Percentiles rank a stretch among this genome's conserved stretches.
Conservation (phyloP, 1,140 invertebrate genomes). For the Geopemphigus sp. region DNA sequence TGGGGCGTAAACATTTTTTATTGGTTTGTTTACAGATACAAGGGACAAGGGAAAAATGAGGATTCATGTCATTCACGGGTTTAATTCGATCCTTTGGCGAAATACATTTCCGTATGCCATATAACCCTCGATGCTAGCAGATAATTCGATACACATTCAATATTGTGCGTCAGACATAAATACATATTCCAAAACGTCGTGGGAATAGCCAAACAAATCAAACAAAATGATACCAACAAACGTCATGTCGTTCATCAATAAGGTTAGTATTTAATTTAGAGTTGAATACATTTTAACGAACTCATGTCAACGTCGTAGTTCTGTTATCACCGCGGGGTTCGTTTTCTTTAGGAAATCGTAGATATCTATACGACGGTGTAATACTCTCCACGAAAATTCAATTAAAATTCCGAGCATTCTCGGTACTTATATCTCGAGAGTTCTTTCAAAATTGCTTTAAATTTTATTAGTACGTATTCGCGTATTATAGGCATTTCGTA, state of each 20-base stretch:
- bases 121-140: background rate
- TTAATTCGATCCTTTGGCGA: background rate
- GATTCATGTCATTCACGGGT: background rate
- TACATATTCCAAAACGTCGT: slow-evolving; percentile 12
- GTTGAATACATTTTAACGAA: slow-evolving; percentile 34
- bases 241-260: slow-evolving; percentile 47
- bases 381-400: background rate
- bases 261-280: slow-evolving; percentile 34
- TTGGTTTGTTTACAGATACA: slow-evolving; percentile 20
- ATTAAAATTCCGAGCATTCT: background rate
- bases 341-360: background rate
- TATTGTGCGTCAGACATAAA: background rate
- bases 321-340: background rate
- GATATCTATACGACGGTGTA: background rate
- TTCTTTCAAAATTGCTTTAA: background rate
- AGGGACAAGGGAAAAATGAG: background rate
- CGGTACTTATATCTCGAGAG: background rate
- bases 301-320: background rate
- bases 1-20: background rate
- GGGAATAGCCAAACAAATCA: slow-evolving; percentile 8
- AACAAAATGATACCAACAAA: slow-evolving; percentile 46
- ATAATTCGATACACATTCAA: background rate
- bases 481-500: background rate
- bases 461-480: background rate
- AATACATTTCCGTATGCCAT: background rate